Conservation (phyloP, 2,113 vertebrate species). For the Pomatostomus ruficeps region DNA sequence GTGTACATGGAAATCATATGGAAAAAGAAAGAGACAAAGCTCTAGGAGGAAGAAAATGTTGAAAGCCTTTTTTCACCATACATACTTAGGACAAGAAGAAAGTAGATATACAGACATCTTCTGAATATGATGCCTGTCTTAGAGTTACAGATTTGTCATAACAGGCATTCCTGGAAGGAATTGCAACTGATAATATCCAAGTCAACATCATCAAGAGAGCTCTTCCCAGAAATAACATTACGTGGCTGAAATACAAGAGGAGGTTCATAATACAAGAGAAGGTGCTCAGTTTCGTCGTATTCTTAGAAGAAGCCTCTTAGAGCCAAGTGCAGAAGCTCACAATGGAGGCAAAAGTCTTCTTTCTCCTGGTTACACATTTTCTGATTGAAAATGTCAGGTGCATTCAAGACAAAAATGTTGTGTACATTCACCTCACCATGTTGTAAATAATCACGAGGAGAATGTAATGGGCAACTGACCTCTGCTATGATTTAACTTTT, state of each 20-base stretch:
- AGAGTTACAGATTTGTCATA: not conserved
- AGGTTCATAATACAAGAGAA: not conserved
- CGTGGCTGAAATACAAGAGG: not conserved
- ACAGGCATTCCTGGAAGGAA: not conserved
- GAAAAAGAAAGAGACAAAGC: not conserved
- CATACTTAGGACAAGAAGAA: not conserved
- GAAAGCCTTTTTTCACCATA: not conserved
- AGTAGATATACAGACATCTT: not conserved
- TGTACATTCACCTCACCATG: not conserved
- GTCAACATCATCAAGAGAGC: not conserved
- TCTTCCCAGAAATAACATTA: not conserved
- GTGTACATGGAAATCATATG: not conserved
- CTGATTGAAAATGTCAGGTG: not conserved
- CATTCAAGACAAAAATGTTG: not conserved
- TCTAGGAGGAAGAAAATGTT: not conserved
- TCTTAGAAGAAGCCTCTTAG: not conserved
- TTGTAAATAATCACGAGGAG: not conserved
- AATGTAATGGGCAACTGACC: not conserved
- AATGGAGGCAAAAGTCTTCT: not conserved
- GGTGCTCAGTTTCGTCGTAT: accelerated
- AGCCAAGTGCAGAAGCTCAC: not conserved
- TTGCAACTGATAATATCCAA: not conserved
- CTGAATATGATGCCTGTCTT: not conserved
- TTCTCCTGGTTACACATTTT: not conserved
- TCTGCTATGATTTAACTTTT: not conserved